Evolutionary conservation across 2,888 invertebrate genomes (phyloP), one percentile per base, ranked within the genome.

Genomic region (Eupithecia inturbata): DNA sequence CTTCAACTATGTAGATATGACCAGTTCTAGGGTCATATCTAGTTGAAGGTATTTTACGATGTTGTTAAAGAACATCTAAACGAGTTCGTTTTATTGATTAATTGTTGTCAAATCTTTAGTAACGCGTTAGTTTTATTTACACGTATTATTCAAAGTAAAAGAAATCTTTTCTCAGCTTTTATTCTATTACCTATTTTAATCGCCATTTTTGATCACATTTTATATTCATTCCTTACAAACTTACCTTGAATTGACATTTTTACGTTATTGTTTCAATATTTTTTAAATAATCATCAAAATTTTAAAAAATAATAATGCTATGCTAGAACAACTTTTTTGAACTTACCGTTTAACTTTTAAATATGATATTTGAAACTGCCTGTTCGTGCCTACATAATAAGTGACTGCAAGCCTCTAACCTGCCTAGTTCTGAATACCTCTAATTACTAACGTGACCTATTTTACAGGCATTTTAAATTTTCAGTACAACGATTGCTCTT

Each of bases 361-460:
- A 53, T 10, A 49, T n/a, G 10, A 10, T 9, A 36, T 36, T 36
- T 36, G 9, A 31, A 53, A 53, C n/a, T 53, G 53, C 19, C 10
- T 22, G 53, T 53, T 53, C 53, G 60, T 60, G 28, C 60, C 57
- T 60, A 19, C 60, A 60, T 31, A 28, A 28, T 53, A 28, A 28
- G 28, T 28, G 28, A 60, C 28, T 60, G 60, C 60, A 36, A 36
- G 22, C 39, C 10, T 31, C 31, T 36, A 70, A 57, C n/a, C 45
- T 53, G 41, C 57, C n/a, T 69, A 53, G 28, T 67, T 69, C 36
- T 69, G 67, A 75, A 69, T 67, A 68, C 49, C 45, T 33, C 41
- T 64, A 70, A 64, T 70, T 70, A 70, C 67, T 67, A 33, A 41
- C 16, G 49, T 71, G 71, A 69, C 71, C 74, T 67, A 69, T 72